Conservation (phyloP, 1,140 invertebrate species). For the Drosophila lacertosa region DNA sequence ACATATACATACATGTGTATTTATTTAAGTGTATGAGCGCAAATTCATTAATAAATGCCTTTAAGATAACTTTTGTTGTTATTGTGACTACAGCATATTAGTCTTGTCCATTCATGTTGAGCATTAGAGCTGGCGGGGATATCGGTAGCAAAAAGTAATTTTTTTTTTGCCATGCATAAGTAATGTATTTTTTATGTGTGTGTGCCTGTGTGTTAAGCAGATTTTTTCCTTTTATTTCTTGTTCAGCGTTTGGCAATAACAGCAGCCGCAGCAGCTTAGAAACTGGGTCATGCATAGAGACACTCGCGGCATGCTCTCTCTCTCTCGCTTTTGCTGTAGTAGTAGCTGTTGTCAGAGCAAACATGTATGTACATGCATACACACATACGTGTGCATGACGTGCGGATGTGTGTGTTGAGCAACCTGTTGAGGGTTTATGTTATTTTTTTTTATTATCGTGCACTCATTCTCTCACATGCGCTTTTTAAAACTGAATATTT, state of each 20-base stretch:
- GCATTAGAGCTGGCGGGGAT: neutral
- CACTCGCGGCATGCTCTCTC: no score
- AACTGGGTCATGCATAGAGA: constrained; percentile 61
- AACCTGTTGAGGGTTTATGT: constrained; percentile 56
- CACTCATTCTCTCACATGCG: constrained; percentile 14
- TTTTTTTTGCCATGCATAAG: neutral
- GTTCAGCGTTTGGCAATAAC: constrained; percentile 66
- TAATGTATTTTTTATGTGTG: constrained; percentile 12
- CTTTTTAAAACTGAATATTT: constrained; percentile 27
- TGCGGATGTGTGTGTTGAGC: constrained; percentile 19
- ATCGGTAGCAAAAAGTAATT: neutral
- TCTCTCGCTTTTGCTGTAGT: no score
- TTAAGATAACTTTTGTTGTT: no score
- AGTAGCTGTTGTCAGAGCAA: no score
- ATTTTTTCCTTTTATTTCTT: constrained; percentile 50
- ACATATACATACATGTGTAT: no score
- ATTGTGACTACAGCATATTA: no score
- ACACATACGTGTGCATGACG: neutral
- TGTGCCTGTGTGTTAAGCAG: constrained; percentile 36
- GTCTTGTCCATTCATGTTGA: no score
- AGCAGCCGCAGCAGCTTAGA: constrained; percentile 52
- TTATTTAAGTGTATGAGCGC: no score
- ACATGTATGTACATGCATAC: constrained; percentile 1
- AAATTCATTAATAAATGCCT: no score
- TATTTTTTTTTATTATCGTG: constrained; percentile 13